Percentiles rank a stretch among this genome's conserved stretches.
These are phyloP conservation scores for Rhopilema esculentum DNA, from an alignment of 30 jellyfish, hydroid and myxozoan species.

Conservation along the genomic window DNA sequence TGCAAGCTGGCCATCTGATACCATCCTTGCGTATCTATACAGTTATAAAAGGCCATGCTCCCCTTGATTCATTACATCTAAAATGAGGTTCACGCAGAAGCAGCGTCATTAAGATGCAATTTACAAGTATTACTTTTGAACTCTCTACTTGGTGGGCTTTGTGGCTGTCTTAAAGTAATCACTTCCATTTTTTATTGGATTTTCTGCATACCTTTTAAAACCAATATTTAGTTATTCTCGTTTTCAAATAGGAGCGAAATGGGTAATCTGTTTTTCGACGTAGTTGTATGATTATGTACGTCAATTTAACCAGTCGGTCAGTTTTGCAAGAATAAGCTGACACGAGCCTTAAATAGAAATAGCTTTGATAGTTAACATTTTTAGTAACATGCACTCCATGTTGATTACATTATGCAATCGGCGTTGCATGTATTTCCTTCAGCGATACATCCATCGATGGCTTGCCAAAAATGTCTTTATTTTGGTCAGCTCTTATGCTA, in stretches of 20 bases:
- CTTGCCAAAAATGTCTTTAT: background rate
- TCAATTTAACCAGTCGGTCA: background rate
- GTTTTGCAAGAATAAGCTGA: background rate
- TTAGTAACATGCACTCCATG: background rate
- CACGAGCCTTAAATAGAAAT: background rate
- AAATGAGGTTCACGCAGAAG: no score
- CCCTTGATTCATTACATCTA: no score
- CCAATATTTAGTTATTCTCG: background rate
- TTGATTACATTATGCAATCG: no score
- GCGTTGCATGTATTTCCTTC: no score
- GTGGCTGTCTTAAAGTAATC: background rate
- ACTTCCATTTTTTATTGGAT: background rate
- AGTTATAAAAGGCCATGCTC: no score
- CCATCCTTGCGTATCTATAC: no score
- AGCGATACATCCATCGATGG: background rate
- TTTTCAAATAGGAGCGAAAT: background rate
- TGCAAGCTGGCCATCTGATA: no score
- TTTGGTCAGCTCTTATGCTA: background rate
- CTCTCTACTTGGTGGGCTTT: background rate
- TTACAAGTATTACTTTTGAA: background rate
- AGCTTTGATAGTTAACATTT: background rate
- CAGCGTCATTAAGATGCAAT: no score
- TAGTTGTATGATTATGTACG: background rate
- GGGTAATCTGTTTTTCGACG: background rate
- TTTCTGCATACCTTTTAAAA: background rate